phyloP scores from a whole-genome alignment of 2,888 invertebrate genomes.

The Blastobasis lacticolella region DNA sequence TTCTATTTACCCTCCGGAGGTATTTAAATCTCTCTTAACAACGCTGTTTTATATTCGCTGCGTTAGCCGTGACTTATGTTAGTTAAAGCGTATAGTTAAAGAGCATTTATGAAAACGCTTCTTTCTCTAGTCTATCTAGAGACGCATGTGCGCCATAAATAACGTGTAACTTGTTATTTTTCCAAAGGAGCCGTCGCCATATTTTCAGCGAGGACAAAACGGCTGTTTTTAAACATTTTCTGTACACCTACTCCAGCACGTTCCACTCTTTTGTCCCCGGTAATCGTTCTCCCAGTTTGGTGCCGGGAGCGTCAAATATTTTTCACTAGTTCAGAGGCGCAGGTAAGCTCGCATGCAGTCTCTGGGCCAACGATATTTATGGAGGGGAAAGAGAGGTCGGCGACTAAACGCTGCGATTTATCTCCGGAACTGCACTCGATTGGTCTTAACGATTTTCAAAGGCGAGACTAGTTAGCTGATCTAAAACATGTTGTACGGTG shows the following conservation, averaged over 20 bases:
- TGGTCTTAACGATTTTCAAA: slow-evolving; percentile 20
- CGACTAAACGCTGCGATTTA: slow-evolving; percentile 34
- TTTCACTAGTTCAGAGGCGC: slow-evolving; percentile 22
- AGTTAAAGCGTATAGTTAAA: no score
- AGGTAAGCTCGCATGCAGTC: slow-evolving; percentile 27
- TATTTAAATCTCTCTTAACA: no score
- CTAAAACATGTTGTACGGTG: slow-evolving; percentile 4
- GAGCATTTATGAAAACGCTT: no score
- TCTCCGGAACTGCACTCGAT: slow-evolving; percentile 28
- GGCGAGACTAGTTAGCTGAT: slow-evolving; percentile 10
- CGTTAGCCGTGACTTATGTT: no score
- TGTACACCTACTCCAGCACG: not conserved
- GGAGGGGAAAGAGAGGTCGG: slow-evolving; percentile 24
- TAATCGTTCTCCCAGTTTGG: slow-evolving; percentile 18
- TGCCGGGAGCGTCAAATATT: slow-evolving; percentile 21
- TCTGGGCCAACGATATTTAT: slow-evolving; percentile 18
- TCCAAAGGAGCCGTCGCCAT: not conserved
- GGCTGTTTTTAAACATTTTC: not conserved
- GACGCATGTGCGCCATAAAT: no score
- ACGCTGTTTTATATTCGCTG: no score
- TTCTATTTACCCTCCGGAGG: no score
- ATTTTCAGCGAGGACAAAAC: not conserved
- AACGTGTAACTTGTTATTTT: no score
- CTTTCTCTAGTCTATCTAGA: no score
- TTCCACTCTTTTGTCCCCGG: slow-evolving; percentile 13